Evolutionary conservation across 2,888 invertebrate species (phyloP), one percentile per base, ranked within the genome.

Genomic region (Ceraclea dissimilis): DNA sequence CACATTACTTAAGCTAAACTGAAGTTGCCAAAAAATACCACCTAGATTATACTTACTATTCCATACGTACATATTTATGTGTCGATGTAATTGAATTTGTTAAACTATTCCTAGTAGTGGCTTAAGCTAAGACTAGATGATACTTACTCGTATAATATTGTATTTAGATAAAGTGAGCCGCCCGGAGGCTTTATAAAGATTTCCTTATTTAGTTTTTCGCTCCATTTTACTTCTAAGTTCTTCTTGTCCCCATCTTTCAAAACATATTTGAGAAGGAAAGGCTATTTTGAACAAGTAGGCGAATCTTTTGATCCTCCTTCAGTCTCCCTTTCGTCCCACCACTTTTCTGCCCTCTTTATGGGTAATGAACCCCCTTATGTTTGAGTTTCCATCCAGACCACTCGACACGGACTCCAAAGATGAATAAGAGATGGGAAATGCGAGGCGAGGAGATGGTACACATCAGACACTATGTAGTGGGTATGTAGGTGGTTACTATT

Each of bases 361-460:
- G 49, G 49, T 54, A 49, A 54, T 48, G 49, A 39, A 49, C 54
- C 34, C 54, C 43, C 39, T 52, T 20, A 16, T 34, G 19, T 49
- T 26, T 22, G 21, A 49, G 49, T 49, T 50, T 26, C 46, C 26
- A 49, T 54, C 54, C 50, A 50, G 54, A 54, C 50, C 54, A 43
- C 54, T 54, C 54, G 31, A 54, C 54, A 34, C 21, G 22, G 21
- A 13, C n/a, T 13, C 26, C 22, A 49, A n/a, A 49, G 49, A 49
- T 49, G 49, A 49, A 49, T 49, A 49, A 49, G 22, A 33, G 13
- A 34, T 19, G 18, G n/a, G 26, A 16, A 49, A 49, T 49, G 22
- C 26, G n/a, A n/a, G n/a, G n/a, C n/a, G n/a, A n/a, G n/a, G n/a
- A n/a, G n/a, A n/a, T n/a, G n/a, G n/a, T n/a, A n/a, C n/a, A n/a